Conservation (phyloP, 2,113 vertebrate genomes). For the Eudyptes chrysolophus region DNA sequence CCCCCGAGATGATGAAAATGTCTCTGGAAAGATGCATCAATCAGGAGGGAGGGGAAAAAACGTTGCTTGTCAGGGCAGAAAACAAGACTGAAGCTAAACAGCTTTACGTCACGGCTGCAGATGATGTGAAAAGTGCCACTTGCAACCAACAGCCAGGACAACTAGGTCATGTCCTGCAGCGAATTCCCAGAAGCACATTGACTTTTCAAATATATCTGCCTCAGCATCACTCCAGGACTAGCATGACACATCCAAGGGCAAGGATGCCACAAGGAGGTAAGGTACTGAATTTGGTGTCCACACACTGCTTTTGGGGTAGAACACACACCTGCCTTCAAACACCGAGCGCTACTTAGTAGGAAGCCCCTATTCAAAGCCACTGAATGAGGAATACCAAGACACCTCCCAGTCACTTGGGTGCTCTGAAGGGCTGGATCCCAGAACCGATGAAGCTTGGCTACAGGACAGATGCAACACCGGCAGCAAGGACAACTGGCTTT, state of each 20-base stretch:
- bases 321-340: not conserved
- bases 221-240: not conserved
- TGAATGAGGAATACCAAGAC: not conserved
- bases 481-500: not conserved
- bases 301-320: not conserved
- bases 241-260: not conserved
- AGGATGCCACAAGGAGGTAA: not conserved
- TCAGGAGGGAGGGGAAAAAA: not conserved
- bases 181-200: not conserved
- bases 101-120: not conserved
- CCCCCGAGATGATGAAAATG: not conserved
- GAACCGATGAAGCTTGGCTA: accelerated
- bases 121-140: not conserved
- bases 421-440: not conserved
- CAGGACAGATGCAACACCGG: not conserved
- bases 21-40: not conserved
- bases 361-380: not conserved
- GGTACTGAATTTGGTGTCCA: not conserved
- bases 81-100: not conserved
- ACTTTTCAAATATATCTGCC: not conserved
- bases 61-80: not conserved
- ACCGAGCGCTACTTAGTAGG: not conserved
- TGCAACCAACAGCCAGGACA: not conserved
- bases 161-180: not conserved
- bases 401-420: not conserved